A percentile compares a stretch with the other conserved stretches of the same genome.
phyloP scores from a whole-genome alignment of 2,888 invertebrate species.

The Taenaris catops region DNA sequence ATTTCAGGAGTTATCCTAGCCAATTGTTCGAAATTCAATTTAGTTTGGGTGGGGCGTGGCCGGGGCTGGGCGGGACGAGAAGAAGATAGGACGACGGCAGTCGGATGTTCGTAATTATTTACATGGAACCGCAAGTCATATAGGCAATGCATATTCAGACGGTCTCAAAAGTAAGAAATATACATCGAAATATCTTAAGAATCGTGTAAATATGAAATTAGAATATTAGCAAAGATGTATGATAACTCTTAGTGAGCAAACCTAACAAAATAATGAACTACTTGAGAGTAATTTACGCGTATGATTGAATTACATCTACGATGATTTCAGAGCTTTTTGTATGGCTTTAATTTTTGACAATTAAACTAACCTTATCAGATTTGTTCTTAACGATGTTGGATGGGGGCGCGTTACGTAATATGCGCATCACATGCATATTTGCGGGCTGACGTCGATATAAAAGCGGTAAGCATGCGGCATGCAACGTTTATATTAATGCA shows the following conservation, averaged over 20 bases:
- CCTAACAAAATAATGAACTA: no score
- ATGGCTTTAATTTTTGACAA: no score
- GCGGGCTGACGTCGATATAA: constrained; percentile 85
- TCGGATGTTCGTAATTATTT: constrained; percentile 38
- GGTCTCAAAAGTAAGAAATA: no score
- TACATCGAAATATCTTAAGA: no score
- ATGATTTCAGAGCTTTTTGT: no score
- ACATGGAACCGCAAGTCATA: no score
- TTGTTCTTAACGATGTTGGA: constrained; percentile 91
- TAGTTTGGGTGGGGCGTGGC: constrained; percentile 65
- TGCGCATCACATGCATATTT: constrained; percentile 88
- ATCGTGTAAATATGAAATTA: no score
- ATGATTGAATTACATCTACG: no score
- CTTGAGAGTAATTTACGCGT: no score
- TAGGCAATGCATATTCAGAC: no score
- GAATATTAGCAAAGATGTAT: no score
- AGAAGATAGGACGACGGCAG: constrained; percentile 68
- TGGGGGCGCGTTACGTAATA: constrained; percentile 91
- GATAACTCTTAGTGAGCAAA: no score
- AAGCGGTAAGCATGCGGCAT: constrained; percentile 60
- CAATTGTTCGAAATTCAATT: constrained; percentile 55
- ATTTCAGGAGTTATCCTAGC: constrained; percentile 26
- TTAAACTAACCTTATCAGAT: constrained; percentile 90
- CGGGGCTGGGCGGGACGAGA: constrained; percentile 59
- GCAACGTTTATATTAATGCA: constrained; percentile 33